Evolutionary conservation across 2,797 vertebrate species (phyloP), one percentile per base, ranked within the genome.

Genomic region (Xenentodon cancila): DNA sequence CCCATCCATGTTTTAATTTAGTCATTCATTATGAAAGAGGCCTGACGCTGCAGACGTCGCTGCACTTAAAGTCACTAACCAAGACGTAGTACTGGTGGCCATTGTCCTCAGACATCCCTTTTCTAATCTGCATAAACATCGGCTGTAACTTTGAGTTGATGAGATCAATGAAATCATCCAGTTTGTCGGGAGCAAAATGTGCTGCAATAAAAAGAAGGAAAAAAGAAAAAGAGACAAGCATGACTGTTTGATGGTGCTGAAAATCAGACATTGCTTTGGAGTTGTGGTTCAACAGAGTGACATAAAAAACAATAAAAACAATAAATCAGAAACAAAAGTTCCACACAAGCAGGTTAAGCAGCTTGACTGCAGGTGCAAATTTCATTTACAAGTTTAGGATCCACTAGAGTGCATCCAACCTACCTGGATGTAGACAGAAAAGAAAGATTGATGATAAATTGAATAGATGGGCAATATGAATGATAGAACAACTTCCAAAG

Each of bases 121-220:
- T 97, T 75, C 95, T 91, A 55, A 99, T 94, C 73, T 97, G 92
- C 91, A 99, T 96, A 21, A 95, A 98, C 82, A 99, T 57, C 2
- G 96, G 94, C 91, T 96, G 95, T 55, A 99, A 89, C 13, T 94
- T 93, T 34, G 87, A 80, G 51, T 99, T 99, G 64, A 98, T 92
- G 27, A 88, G 84, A 3, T 79, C 77, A 59, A 99, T 91, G 77
- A 97, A 99, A 22, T 97, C 93, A 0, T 98, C 96, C 73, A 98
- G 64, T 64, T 82, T 94, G 51, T 97, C 95, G 0, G 91, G 84
- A 0, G 65, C 47, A 0, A 92, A 92, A 22, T 85, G 87, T 20
- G 89, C 97, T 98, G 64, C 13, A 84, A 56, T n/a, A n/a, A n/a
- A n/a, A n/a, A 57, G n/a, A 7, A 32, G 1, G 6, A 49, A 15